Evolutionary conservation across 2,113 vertebrate genomes (phyloP), one percentile per base, ranked within the genome.

Genomic region (Calypte anna): DNA sequence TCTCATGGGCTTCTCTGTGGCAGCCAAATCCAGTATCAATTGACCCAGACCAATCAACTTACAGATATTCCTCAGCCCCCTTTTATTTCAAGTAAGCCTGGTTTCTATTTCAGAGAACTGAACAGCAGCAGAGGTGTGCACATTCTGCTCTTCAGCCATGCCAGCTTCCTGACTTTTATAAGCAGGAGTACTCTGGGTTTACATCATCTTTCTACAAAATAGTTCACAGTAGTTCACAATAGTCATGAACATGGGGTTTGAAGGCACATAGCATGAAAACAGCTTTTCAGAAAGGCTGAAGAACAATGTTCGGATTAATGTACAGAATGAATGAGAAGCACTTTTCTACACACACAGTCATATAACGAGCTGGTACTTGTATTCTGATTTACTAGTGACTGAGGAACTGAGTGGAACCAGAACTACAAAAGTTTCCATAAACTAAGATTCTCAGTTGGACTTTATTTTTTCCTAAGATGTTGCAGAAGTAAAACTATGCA

Each of bases 41-140:
- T 94, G 79, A 90, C 78, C 33, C 81, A 95, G 91, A 85, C 4
- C 1, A 78, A 95, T 58, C 44, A 93, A 67, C 55, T 61, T 91
- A 93, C 67, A 94, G 70, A 90, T 74, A 63, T 51, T 88, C 76
- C 80, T 91, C 66, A 90, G 54, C 4, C 11, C 14, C 55, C 64
- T 79, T 79, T 28, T 76, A 79, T 69, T 91, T 87, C 87, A 79
- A 79, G 24, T 38, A 66, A 79, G 63, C 18, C 55, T 92, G 84
- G 88, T 62, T 94, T 92, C 75, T 69, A 43, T 94, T 94, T 94
- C 2, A 0, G 54, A 93, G 59, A 92, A 81, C 48, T 31, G 69
- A 91, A 58, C 36, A 90, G 53, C 53, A 86, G 66, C 51, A 82
- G 84, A 87, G 58, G 21, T 25, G 69, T 91, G 84, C 74, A 84